These are phyloP conservation scores for Bovichtus variegatus DNA, from an alignment of 2,797 vertebrate species.

Conservation along the genomic window DNA sequence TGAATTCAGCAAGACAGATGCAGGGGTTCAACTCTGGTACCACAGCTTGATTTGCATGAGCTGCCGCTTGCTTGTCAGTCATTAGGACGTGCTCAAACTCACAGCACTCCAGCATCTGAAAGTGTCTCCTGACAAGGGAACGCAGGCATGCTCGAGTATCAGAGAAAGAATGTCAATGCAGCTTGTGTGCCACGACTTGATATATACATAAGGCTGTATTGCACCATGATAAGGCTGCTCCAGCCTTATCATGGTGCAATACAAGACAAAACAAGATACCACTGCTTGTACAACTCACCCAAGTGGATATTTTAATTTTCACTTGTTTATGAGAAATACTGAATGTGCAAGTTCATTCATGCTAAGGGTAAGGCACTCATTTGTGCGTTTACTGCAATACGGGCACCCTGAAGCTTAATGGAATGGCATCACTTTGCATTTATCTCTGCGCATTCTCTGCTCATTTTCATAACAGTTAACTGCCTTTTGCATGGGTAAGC, in stretches of 20 bases:
- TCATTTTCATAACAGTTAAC: conserved; percentile 70
- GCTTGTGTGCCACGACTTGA: conserved; percentile 47
- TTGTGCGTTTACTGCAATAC: conserved; percentile 53
- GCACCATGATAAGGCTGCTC: conserved; percentile 40
- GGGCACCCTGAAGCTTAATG: conserved; percentile 57
- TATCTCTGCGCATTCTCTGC: conserved; percentile 53
- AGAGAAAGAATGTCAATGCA: conserved; percentile 18
- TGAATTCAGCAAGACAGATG: conserved; percentile 73
- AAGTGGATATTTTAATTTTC: conserved; percentile 68
- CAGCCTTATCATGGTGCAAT: conserved; percentile 44
- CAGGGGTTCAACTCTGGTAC: conserved; percentile 77
- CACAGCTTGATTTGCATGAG: conserved; percentile 79
- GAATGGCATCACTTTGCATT: conserved; percentile 64
- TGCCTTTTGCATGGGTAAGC: conserved; percentile 62
- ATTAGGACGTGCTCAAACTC: conserved; percentile 72
- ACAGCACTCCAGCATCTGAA: conserved; percentile 51
- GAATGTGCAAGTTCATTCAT: conserved; percentile 50
- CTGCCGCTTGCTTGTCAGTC: conserved; percentile 76
- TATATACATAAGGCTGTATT: conserved; percentile 52
- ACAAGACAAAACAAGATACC: conserved; percentile 53
- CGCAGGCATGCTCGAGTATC: conserved; percentile 31
- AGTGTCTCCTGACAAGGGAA: conserved; percentile 56
- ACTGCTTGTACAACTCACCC: conserved; percentile 45
- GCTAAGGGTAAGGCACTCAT: conserved; percentile 62
- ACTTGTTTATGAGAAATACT: conserved; percentile 66